phyloP scores from a whole-genome alignment of 2,797 vertebrate species.

The Anguilla obscura region DNA sequence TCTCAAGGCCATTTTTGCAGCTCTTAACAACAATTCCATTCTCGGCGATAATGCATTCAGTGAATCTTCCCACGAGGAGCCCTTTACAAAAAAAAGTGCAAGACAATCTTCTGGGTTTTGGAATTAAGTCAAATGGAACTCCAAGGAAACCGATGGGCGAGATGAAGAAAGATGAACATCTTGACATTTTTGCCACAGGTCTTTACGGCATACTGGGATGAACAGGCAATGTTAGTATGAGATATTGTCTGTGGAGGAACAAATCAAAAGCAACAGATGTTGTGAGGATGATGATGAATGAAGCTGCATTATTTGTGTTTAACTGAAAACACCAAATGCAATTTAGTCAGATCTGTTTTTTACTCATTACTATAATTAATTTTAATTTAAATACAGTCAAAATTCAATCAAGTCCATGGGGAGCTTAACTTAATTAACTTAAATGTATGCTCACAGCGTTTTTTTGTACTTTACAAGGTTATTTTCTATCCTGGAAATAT shows the following conservation, averaged over 20 bases:
- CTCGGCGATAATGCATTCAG: slow-evolving; percentile 57
- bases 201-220: slow-evolving; percentile 32
- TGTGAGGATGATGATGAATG: slow-evolving; percentile 68
- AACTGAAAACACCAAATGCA: slow-evolving; percentile 34
- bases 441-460: slow-evolving; percentile 47
- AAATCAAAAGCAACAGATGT: slow-evolving; percentile 80
- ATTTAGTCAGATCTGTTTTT: slow-evolving; percentile 28
- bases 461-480: slow-evolving; percentile 48
- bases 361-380: slow-evolving; percentile 29
- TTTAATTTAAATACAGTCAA: slow-evolving; percentile 33
- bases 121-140: slow-evolving; percentile 50
- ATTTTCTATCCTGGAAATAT: slow-evolving; percentile 57
- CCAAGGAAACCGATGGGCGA: slow-evolving; percentile 31
- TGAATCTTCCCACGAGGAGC: slow-evolving; percentile 39
- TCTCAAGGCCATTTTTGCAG: slow-evolving; percentile 71
- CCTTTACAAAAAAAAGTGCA: slow-evolving; percentile 41
- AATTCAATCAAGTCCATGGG: slow-evolving; percentile 55
- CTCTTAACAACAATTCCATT: slow-evolving; percentile 60
- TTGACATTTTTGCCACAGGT: slow-evolving; percentile 47
- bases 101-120: slow-evolving; percentile 73
- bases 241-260: slow-evolving; percentile 72
- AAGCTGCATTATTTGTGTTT: slow-evolving; percentile 33
- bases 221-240: slow-evolving; percentile 52
- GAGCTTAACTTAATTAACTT: slow-evolving; percentile 50
- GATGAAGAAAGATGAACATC: slow-evolving; percentile 33